Base-by-base conservation (phyloP, 37 sponge, comb jelly and placozoan species). In the Agelas oroides region DNA sequence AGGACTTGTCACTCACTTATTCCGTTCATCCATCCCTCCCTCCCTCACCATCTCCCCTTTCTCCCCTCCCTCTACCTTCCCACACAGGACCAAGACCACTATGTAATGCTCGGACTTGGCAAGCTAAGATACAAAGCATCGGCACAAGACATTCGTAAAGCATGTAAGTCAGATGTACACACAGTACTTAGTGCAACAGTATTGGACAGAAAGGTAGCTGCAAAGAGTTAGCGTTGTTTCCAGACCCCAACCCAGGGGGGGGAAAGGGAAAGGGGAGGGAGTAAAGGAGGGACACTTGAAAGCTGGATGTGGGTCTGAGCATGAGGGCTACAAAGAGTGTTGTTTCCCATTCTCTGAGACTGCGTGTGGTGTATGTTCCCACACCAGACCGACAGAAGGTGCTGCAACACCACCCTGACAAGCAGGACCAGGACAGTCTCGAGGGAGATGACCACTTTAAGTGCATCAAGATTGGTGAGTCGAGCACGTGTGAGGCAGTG, bases 321-420 rank as follows among this genome's bases (percentile, higher is more conserved):
- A n/a, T n/a, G n/a, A n/a, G n/a, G n/a, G n/a, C n/a, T n/a, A n/a
- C n/a, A n/a, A n/a, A n/a, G n/a, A n/a, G n/a, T n/a, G n/a, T n/a
- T n/a, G n/a, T n/a, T n/a, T n/a, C n/a, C n/a, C n/a, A n/a, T n/a
- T n/a, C n/a, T n/a, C n/a, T n/a, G n/a, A n/a, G n/a, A n/a, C n/a
- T n/a, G n/a, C n/a, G n/a, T n/a, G n/a, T n/a, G 14, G 36, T 70
- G 40, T 2, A 58, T 59, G 34, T 52, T 14, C 19, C 13, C 34
- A 11, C 33, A 16, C 35, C 62, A 93, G 93, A 91, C 61, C 76
- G 92, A 17, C 78, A 95, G 63, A 90, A 85, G 54, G 97, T 94
- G 20, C 60, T 96, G 65, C 77, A 81, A 65, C 92, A 96, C 63
- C 99, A 98, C 70, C 99, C 99, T 76, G 99, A 98, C 75, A 98